These are phyloP conservation scores for Chiroxiphia lanceolata DNA, from an alignment of 2,797 vertebrate genomes.

Conservation along the genomic window DNA sequence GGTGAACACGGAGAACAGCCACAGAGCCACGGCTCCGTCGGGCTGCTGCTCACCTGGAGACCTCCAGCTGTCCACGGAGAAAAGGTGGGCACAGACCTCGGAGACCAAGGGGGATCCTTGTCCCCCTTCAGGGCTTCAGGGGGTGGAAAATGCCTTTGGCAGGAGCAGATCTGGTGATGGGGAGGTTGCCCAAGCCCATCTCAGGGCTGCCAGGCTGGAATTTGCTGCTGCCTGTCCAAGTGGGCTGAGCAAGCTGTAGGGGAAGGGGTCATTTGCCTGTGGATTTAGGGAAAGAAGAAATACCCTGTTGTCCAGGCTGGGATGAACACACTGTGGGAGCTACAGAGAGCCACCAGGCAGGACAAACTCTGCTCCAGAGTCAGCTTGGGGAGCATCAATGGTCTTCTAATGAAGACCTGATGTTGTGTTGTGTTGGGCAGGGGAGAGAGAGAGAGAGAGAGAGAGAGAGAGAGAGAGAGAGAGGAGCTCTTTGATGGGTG, in stretches of 20 bases:
- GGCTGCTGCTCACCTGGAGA: background rate
- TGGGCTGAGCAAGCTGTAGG: background rate
- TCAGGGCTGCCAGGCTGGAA: background rate
- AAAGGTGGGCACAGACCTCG: background rate
- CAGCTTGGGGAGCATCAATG: background rate
- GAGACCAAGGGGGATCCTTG: background rate
- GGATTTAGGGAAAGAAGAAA: background rate
- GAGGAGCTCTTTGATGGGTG: background rate
- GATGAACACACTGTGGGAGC: background rate
- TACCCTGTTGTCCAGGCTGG: background rate
- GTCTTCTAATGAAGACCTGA: background rate
- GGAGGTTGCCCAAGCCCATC: background rate
- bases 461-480: rapidly evolving
- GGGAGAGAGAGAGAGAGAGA: rapidly evolving
- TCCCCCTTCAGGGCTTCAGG: background rate
- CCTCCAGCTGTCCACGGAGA: rapidly evolving
- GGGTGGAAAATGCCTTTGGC: background rate
- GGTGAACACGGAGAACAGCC: background rate
- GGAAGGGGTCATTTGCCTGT: background rate
- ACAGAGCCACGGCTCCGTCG: background rate
- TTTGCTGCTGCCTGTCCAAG: background rate
- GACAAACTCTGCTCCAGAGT: background rate
- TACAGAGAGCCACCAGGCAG: background rate
- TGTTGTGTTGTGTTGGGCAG: background rate
- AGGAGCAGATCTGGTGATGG: background rate